phyloP scores from a whole-genome alignment of 2,113 vertebrate genomes.

The Cheirogaleus medius region DNA sequence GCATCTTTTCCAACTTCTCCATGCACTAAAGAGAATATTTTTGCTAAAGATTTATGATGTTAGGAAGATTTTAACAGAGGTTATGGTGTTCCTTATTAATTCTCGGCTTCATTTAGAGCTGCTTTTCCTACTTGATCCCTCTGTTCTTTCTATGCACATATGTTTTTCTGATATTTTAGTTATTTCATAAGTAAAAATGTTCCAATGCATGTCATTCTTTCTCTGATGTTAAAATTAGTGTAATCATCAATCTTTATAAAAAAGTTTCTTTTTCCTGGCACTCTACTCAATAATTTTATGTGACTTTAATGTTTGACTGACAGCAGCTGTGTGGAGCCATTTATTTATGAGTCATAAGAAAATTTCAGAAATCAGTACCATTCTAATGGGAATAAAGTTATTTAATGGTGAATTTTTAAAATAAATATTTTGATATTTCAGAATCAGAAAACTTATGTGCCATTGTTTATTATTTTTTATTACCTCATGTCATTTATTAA shows the following conservation, averaged over 20 bases:
- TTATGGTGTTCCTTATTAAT: not conserved
- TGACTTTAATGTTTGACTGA: conserved; percentile 56
- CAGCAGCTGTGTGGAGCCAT: conserved; percentile 7
- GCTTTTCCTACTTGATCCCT: not conserved
- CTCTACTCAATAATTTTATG: conserved; percentile 57
- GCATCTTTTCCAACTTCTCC: not conserved
- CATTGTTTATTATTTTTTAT: conserved; percentile 10
- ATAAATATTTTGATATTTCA: not conserved
- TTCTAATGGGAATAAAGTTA: not conserved
- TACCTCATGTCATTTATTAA: not conserved
- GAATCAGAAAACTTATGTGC: not conserved
- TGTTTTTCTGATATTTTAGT: conserved; percentile 38
- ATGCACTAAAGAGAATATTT: not conserved
- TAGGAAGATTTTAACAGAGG: not conserved
- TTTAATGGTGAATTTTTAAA: not conserved
- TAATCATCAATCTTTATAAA: conserved; percentile 57
- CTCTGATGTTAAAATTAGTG: conserved; percentile 63
- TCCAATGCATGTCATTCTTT: conserved; percentile 47
- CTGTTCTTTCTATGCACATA: not conserved
- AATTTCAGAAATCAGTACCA: conserved; percentile 44
- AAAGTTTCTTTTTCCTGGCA: conserved; percentile 22
- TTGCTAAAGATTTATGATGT: not conserved
- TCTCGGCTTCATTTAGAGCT: not conserved
- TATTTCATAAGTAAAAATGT: conserved; percentile 24
- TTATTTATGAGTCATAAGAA: conserved; percentile 46